phyloP scores from a whole-genome alignment of 1,140 invertebrate species.

The Globodera ellingtonae region DNA sequence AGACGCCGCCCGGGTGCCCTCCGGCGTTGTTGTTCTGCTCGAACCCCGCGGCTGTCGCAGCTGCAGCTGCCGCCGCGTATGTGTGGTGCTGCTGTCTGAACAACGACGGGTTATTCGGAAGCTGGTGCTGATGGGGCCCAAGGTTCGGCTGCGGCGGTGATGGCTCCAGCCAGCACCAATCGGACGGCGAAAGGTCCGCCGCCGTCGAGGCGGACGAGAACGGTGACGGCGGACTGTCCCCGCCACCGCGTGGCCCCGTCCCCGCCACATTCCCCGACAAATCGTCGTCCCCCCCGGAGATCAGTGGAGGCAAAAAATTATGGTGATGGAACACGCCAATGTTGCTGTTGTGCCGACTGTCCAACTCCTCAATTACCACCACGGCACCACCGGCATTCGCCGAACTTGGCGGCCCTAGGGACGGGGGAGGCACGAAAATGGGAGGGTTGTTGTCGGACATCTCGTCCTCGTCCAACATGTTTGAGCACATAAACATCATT shows the following conservation, averaged over 20 bases:
- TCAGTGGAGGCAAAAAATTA: not conserved
- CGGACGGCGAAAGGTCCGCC: not conserved
- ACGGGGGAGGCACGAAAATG: not conserved
- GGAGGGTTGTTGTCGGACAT: not conserved
- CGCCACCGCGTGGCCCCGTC: not conserved
- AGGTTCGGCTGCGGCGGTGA: not conserved
- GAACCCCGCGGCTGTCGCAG: not conserved
- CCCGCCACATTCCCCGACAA: not conserved
- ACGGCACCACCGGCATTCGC: not conserved
- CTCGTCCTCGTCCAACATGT: not conserved
- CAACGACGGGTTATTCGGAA: no score
- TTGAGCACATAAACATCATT: conserved; percentile 3
- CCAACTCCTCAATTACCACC: not conserved
- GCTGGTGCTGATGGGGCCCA: not conserved
- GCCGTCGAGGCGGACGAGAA: not conserved
- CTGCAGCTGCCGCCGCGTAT: not conserved
- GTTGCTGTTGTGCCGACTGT: not conserved
- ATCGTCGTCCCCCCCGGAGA: not conserved
- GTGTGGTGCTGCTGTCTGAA: not conserved
- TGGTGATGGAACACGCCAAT: not conserved
- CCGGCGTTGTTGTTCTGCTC: not conserved
- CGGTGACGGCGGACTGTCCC: not conserved
- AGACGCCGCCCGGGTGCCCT: not conserved
- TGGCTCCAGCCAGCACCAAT: not conserved
- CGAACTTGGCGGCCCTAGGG: not conserved